Base-by-base conservation (phyloP, 2,113 vertebrate species). In the Anser cygnoides region DNA sequence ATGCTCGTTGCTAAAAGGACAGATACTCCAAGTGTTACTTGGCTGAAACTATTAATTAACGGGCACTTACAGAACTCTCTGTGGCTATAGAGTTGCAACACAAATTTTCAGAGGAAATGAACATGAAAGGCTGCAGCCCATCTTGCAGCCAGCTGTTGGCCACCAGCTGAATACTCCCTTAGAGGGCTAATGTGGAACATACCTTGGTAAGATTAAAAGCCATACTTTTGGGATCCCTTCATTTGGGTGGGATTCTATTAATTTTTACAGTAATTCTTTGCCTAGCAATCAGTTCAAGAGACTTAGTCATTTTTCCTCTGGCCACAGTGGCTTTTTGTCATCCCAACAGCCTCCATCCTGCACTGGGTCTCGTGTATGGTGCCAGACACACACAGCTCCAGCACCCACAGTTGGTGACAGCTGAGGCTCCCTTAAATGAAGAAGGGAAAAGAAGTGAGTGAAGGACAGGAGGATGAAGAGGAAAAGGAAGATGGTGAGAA, bases 141-240 rank as follows among this genome's bases (percentile, higher is more conserved):
- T 93, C 89, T 96, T 96, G 95, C 89, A 96, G 90, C 86, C 95
- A 93, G 92, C 93, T 96, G 95, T 92, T 76, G 80, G 84, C 76
- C 84, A 85, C 76, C 80, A 84, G 86, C 89, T 87, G 77, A 84
- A 91, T 20, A 5, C 4, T 89, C 73, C 71, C 84, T 87, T 0
- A 0, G 58, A 82, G 58, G 86, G 70, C 58, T 79, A 86, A 91
- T 82, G 50, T 2, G 5, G 84, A 85, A 59, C 84, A 89, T 91
- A 93, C 87, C 86, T 92, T 89, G 71, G 73, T 92, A 25, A 83
- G 62, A 87, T 62, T 91, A 87, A 95, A 91, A 94, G 46, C 19
- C 31, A 62, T 89, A 58, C 81, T 95, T 92, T 76, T 1, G 3
- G 74, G 9, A 79, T 92, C 81, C 41, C 9, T 84, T 92, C 71